Evolutionary conservation across 2,888 invertebrate genomes (phyloP), one percentile per base, ranked within the genome.

Genomic region (Tolmerus cingulatus): DNA sequence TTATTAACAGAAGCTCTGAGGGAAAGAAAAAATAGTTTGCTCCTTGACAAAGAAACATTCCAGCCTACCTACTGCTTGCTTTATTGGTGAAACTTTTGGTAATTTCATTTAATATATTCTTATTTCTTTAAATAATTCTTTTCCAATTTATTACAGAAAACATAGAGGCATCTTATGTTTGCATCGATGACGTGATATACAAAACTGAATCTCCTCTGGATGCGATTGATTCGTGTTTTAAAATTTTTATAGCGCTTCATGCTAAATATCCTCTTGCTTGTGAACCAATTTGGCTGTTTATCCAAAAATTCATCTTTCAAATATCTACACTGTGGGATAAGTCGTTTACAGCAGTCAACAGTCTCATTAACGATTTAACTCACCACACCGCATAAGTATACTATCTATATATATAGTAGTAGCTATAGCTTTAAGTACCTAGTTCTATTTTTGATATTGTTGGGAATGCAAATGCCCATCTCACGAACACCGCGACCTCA

Each of bases 241-340:
- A 81, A 55, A 81, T 51, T 30, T 51, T n/a, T 30, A 37, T 23
- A 14, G 51, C 46, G 43, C 81, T 81, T 46, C n/a, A 81, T 23
- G 81, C 81, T 4, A 12, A 16, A 27, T 81, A 51, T 55, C 19
- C 19, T 12, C 14, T 16, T 27, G 27, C 16, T 27, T 30, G 51
- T 23, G 51, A 81, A 46, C 81, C 81, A 51, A 46, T 81, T n/a
- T 84, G 84, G 84, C n/a, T 55, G 9, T 57, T 84, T 66, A 19
- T 84, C 3, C 84, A 57, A n/a, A 84, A 84, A 37, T 37, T 77
- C 2, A 40, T 77, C 5, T 77, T 34, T n/a, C 5, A 77, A 77
- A 77, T 77, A 37, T 30, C 34, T 16, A 77, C 77, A 34, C 30
- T 9, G n/a, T 77, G 77, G 77, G 79, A 79, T 46, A 79, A 77